Conservation (phyloP, 2,797 vertebrate genomes). For the Otolemur crassicaudatus region DNA sequence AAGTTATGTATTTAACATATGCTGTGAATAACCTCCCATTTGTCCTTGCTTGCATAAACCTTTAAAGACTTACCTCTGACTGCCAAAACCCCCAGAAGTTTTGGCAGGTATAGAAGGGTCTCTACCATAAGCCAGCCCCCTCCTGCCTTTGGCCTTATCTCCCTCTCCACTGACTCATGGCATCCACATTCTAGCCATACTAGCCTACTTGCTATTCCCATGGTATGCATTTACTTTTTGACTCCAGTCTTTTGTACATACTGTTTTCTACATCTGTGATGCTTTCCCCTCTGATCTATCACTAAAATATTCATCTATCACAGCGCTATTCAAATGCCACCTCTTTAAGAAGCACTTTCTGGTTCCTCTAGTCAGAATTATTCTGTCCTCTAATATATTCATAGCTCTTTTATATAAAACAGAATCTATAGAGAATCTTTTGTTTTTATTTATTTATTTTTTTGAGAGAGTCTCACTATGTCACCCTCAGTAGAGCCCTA, state of each 20-base stretch:
- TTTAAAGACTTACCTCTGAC: neutral
- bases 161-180: neutral
- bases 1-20: neutral
- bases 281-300: neutral
- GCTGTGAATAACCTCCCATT: neutral
- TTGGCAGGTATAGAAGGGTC: neutral
- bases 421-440: slow-evolving; percentile 22
- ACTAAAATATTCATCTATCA: neutral
- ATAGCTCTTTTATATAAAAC: slow-evolving; percentile 15
- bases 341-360: neutral
- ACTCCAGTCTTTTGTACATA: neutral
- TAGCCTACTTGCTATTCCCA: neutral
- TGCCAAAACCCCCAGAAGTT: neutral
- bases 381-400: neutral
- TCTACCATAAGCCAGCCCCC: neutral
- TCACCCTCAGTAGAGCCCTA: too few relatives aligned
- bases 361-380: slow-evolving; percentile 32
- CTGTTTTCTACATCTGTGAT: neutral
- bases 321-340: neutral
- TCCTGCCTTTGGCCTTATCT: neutral
- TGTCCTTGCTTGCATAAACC: neutral
- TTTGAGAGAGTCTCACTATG: too few relatives aligned
- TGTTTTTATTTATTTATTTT: too few relatives aligned
- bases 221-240: neutral
- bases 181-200: neutral